Conservation (phyloP, 2,888 invertebrate genomes). For the Callosobruchus maculatus region DNA sequence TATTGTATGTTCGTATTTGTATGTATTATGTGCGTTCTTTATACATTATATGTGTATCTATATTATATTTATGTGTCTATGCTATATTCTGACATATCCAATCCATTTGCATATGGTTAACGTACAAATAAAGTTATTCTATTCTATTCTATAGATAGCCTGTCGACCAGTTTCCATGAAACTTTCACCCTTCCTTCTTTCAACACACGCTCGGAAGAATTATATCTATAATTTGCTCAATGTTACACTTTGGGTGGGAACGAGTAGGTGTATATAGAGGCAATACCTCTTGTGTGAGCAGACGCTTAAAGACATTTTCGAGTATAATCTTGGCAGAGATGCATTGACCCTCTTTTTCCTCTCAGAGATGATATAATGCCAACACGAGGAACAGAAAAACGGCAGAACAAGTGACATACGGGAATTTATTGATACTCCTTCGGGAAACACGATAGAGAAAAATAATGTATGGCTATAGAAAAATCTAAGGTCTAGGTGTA, state of each 20-base stretch:
- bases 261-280: constrained; percentile 2
- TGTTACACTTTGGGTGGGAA: neutral
- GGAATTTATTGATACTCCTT: neutral
- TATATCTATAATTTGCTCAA: neutral
- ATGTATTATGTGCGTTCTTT: no score
- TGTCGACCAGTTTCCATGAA: neutral
- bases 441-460: neutral
- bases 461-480: neutral
- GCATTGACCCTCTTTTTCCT: constrained; percentile 30
- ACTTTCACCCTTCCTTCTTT: neutral
- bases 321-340: constrained; percentile 35
- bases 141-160: neutral
- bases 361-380: neutral
- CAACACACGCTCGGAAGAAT: neutral
- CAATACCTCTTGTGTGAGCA: constrained; percentile 10
- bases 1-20: no score
- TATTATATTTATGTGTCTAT: no score
- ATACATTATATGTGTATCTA: no score
- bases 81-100: no score
- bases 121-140: no score
- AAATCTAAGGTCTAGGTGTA: no score
- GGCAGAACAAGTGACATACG: neutral
- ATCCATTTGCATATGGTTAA: no score
- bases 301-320: constrained; percentile 33
- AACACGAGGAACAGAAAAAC: neutral